These are phyloP conservation scores for Condylura cristata DNA, from an alignment of 2,113 vertebrate genomes.

Conservation along the genomic window DNA sequence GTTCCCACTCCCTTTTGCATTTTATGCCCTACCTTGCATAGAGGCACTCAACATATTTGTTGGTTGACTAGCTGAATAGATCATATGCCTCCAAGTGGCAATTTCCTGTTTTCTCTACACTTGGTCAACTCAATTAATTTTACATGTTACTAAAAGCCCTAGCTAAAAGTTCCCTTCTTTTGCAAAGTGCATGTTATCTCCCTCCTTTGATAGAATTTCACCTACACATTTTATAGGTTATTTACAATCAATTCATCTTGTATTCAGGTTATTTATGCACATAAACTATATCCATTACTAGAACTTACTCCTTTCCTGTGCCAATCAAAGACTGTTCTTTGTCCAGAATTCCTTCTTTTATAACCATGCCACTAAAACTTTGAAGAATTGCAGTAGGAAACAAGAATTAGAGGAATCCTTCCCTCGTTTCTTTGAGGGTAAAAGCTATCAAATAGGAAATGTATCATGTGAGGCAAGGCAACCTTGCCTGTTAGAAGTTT, in stretches of 20 bases:
- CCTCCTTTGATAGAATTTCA: background rate
- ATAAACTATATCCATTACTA: background rate
- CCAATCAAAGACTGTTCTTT: background rate
- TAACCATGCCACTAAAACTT: background rate
- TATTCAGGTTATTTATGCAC: background rate
- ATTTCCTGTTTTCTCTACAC: background rate
- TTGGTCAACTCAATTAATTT: constrained; percentile 1
- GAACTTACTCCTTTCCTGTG: background rate
- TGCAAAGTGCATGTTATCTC: background rate
- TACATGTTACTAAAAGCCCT: background rate
- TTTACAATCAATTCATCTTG: background rate
- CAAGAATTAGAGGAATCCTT: background rate
- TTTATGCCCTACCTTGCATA: background rate
- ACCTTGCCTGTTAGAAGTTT: background rate
- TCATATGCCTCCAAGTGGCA: background rate
- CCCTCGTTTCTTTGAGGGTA: background rate
- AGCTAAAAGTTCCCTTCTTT: constrained; percentile 25
- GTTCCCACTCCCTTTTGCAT: background rate
- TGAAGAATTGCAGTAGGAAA: background rate
- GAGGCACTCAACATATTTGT: background rate
- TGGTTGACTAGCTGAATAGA: background rate
- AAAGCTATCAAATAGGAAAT: background rate
- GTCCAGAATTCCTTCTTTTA: background rate
- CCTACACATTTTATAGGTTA: background rate
- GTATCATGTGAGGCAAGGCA: background rate